Conservation (phyloP, 1,140 invertebrate genomes). For the Neodiprion fabricii region DNA sequence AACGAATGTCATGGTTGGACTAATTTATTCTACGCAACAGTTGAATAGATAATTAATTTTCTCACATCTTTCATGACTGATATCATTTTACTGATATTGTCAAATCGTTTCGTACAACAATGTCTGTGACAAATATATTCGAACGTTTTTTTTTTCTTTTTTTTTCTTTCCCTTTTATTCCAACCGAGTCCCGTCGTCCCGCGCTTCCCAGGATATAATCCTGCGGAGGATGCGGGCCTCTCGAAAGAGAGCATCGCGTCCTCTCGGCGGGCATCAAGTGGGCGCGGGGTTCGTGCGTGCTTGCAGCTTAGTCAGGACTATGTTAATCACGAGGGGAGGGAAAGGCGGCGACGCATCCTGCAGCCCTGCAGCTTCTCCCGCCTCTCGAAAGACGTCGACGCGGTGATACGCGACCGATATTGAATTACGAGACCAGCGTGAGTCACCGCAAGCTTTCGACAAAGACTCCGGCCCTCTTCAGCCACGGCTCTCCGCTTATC, state of each 20-base stretch:
- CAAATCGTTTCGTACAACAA: too few relatives aligned
- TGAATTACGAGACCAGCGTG: not conserved
- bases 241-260: not conserved
- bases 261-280: constrained; percentile 4
- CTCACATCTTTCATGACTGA: too few relatives aligned
- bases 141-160: too few relatives aligned
- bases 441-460: not conserved
- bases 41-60: too few relatives aligned
- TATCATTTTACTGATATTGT: too few relatives aligned
- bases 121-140: too few relatives aligned
- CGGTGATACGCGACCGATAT: not conserved
- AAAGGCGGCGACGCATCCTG: not conserved
- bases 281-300: constrained; percentile 18
- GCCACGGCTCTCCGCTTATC: too few relatives aligned
- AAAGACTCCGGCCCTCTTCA: not conserved
- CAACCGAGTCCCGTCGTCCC: too few relatives aligned
- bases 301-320: constrained; percentile 30
- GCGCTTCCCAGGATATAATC: not conserved
- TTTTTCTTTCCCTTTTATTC: too few relatives aligned
- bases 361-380: not conserved
- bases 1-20: too few relatives aligned
- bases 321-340: constrained; percentile 22
- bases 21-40: too few relatives aligned
- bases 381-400: constrained; percentile 1
- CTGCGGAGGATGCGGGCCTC: constrained; percentile 10